Evolutionary conservation across 1,140 invertebrate species (phyloP), one percentile per base, ranked within the genome.

Genomic region (Metopolophium dirhodum): DNA sequence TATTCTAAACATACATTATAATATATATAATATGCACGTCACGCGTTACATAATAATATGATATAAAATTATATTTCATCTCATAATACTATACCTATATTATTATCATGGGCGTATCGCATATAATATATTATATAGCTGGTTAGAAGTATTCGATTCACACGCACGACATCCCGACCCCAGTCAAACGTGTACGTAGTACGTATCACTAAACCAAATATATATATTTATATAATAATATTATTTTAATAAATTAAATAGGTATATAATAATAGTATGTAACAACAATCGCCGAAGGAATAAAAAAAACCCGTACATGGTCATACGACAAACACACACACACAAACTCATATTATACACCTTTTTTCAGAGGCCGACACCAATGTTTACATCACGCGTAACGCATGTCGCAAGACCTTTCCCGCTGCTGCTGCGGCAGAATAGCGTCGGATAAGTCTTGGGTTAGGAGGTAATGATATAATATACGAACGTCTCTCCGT

Each of bases 371-470:
- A 22, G 41, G 26, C 85, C 45, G 41, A 47, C 45, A 86, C 14
- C 41, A 0, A n/a, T 86, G 26, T 86, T 86, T 47, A 18, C 45
- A 18, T 18, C 26, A 30, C 8, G 6, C 41, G 41, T 22, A 35
- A 37, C 37, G 37, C 83, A 45, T 86, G 85, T 86, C 85, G 45
- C 45, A 86, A 86, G 85, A 86, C 85, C 85, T 86, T 86, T 86
- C 85, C 26, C 85, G 26, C 45, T 6, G 6, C 14, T 45, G 23
- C 45, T 4, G 41, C n/a, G 7, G 23, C 22, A 49, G 26, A 26
- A 26, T 26, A 41, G 7, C 37, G 37, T 7, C 35, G 8, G 7
- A 22, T 6, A 23, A 18, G 7, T 18, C 11, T 83, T 22, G 35
- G 20, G n/a, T 37, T 41, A 83, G 82, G 35, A 77, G 61, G 61